Base-by-base conservation (phyloP, 2,888 invertebrate species). In the Tryphoninae sp. region DNA sequence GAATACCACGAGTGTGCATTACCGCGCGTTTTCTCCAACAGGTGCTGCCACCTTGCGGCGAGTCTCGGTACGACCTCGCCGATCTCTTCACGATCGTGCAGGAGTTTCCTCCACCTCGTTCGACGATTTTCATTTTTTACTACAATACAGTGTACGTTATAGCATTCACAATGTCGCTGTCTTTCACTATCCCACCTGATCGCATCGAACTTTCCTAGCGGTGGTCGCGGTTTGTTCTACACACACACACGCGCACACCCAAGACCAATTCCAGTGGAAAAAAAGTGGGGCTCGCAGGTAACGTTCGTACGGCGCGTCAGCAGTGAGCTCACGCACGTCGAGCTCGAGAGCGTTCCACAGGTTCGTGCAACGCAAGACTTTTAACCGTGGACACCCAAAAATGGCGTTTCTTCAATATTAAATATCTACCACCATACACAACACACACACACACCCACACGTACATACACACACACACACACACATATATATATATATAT, bases 261-360 rank as follows among this genome's bases (percentile, higher is more conserved):
- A 16, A 7, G 13, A 13, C 45, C 49, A 23, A 23, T 33, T 42
- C 19, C 19, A 53, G 42, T 23, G 55, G 76, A 76, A 67, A 23
- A 23, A 23, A 23, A 51, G 80, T 73, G 73, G 86, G 76, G 76
- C 23, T 26, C 19, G 59, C 51, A 23, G 49, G 13, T 26, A 23
- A 61, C 61, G 40, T 61, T 67, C 61, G 79, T 79, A 77, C 78
- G 58, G 65, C 68, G 79, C 77, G 68, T 84, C 86, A 82, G 85
- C 87, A 89, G 89, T 88, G 89, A 89, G 88, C 87, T 88, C 86
- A 89, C 86, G 88, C 86, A 88, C 87, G 86, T 88, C 87, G 87
- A 86, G 87, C 84, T 80, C 84, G 87, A 68, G 62, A 84, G 80
- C 87, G 84, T 85, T 79, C 81, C 19, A 62, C 42, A 45, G 13